A percentile compares a stretch with the other conserved stretches of the same genome.
Conservation (phyloP, 2,797 vertebrate species). For the Gambelia wislizenii region DNA sequence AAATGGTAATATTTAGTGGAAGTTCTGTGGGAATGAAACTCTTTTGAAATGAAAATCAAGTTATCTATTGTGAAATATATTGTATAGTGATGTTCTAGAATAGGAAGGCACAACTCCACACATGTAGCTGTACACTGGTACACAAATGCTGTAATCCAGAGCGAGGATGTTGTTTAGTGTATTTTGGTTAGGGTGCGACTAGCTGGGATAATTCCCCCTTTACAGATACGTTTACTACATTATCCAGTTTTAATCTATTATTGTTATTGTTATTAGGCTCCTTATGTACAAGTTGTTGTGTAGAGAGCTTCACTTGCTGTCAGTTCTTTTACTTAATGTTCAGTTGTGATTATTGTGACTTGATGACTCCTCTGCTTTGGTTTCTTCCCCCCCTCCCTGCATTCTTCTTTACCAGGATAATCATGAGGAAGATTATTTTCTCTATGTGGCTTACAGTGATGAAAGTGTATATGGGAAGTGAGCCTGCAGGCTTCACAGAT, state of each 20-base stretch:
- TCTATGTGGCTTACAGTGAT: slow-evolving; percentile 98
- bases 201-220: not conserved
- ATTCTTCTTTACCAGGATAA: slow-evolving; percentile 85
- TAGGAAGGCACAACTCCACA: not conserved
- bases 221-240: not conserved
- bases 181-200: not conserved
- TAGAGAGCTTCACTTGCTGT: no score
- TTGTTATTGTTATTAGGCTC: not conserved
- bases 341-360: not conserved
- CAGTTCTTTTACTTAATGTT: no score
- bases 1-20: not conserved
- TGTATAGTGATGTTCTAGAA: not conserved
- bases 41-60: not conserved
- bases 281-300: no score
- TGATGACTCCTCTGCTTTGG: not conserved
- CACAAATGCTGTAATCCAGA: not conserved
- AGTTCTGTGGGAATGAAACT: not conserved
- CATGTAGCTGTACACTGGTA: not conserved
- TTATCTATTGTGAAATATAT: not conserved
- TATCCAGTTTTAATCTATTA: no score
- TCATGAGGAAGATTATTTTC: slow-evolving; percentile 95
- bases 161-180: not conserved
- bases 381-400: not conserved
- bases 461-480: slow-evolving; percentile 97
- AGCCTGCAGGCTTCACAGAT: slow-evolving; percentile 72